These are phyloP conservation scores for Orchesellides sinensis DNA, from an alignment of 2,888 invertebrate genomes.

Conservation along the genomic window DNA sequence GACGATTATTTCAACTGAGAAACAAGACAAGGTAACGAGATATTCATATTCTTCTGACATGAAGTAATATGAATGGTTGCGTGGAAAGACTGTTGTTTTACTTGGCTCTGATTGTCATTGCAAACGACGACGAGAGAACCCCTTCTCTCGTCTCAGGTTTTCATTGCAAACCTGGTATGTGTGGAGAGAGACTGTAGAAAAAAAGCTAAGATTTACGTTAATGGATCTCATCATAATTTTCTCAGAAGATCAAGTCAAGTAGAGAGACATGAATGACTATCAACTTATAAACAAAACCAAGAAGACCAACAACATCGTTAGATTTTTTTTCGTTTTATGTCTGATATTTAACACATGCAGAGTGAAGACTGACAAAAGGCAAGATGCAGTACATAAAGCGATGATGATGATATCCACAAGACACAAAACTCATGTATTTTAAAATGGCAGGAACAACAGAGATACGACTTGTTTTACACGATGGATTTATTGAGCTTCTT, in stretches of 20 bases:
- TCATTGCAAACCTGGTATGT: no score
- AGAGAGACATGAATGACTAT: no score
- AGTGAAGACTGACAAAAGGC: constrained; percentile 31
- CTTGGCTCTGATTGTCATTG: no score
- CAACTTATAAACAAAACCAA: no score
- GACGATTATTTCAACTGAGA: no score
- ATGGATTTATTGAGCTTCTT: constrained; percentile 16
- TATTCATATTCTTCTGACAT: constrained; percentile 5
- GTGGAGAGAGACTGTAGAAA: no score
- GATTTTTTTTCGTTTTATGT: neutral
- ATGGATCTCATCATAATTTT: constrained; percentile 40
- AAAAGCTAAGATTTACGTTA: constrained; percentile 38
- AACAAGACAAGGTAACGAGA: constrained; percentile 22
- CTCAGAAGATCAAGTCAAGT: constrained; percentile 1
- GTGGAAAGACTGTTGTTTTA: no score
- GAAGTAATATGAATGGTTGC: no score
- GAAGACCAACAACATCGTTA: neutral
- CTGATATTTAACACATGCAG: neutral
- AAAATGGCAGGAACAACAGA: constrained; percentile 5
- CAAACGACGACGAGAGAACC: no score
- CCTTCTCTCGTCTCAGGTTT: no score
- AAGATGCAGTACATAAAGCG: neutral
- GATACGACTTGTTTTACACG: constrained; percentile 38
- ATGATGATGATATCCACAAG: neutral
- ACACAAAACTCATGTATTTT: no score